Conservation (phyloP, 2,113 vertebrate genomes). For the Cettia cetti region DNA sequence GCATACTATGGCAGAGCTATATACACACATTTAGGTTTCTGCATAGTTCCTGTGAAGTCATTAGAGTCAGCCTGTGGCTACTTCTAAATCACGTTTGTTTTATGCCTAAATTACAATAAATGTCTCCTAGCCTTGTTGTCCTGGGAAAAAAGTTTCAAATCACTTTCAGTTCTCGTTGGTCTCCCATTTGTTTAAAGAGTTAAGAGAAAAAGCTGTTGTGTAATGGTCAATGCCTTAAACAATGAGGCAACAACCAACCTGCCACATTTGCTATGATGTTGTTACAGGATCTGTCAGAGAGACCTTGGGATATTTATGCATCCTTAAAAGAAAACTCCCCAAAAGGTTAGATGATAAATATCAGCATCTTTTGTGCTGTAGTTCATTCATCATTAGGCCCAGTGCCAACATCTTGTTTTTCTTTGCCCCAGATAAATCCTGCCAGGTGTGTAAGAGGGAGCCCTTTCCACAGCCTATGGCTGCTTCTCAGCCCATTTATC, state of each 20-base stretch:
- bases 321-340: neutral
- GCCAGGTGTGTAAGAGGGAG: neutral
- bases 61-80: neutral
- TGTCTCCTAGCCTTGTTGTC: neutral
- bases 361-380: neutral
- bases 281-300: neutral
- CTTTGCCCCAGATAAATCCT: neutral
- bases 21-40: neutral
- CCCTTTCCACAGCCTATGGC: neutral
- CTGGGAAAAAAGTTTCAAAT: neutral
- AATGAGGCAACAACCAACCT: neutral
- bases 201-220: neutral
- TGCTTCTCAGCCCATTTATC: neutral
- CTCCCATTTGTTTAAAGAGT: neutral
- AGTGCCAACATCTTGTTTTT: neutral
- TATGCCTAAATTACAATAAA: neutral
- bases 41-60: neutral
- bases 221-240: neutral
- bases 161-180: neutral
- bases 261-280: no score
- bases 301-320: neutral
- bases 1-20: neutral
- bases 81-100: neutral
- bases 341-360: neutral
- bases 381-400: neutral